Evolutionary conservation across 1,140 invertebrate genomes (phyloP).

Genomic region (Adelges cooleyi): DNA sequence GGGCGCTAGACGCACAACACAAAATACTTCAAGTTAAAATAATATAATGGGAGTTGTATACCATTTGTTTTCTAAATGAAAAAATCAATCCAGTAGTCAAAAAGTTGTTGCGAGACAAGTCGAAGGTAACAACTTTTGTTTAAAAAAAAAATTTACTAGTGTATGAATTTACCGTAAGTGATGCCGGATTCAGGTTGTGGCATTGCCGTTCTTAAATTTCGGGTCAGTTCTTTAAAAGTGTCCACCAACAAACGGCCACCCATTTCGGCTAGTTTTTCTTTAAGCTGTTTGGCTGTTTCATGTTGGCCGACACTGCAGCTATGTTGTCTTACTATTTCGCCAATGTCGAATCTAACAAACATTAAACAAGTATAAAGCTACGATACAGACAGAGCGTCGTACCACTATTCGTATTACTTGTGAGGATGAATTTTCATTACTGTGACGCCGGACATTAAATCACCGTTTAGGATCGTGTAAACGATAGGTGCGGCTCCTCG

Average conservation of each 20-base stretch:
- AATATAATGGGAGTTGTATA: too few species aligned
- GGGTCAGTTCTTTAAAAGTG: constrained; percentile 49
- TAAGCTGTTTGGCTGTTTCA: constrained; percentile 54
- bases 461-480: constrained; percentile 71
- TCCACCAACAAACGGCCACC: constrained; percentile 58
- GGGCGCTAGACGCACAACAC: too few species aligned
- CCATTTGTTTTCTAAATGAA: too few species aligned
- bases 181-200: constrained; percentile 49
- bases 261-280: constrained; percentile 49
- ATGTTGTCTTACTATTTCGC: constrained; percentile 62
- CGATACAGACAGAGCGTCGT: background rate
- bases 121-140: too few species aligned
- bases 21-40: too few species aligned
- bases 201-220: constrained; percentile 44
- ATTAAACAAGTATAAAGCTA: background rate
- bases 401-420: constrained; percentile 42
- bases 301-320: constrained; percentile 47
- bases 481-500: constrained; percentile 80
- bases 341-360: constrained; percentile 63
- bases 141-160: too few species aligned
- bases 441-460: constrained; percentile 68
- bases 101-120: too few species aligned
- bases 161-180: constrained; percentile 52
- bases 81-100: too few species aligned
- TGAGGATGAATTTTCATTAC: constrained; percentile 79